A percentile compares a stretch with the other conserved stretches of the same genome.
Conservation (phyloP, 2,113 vertebrate species). For the Oryzias woworae region DNA sequence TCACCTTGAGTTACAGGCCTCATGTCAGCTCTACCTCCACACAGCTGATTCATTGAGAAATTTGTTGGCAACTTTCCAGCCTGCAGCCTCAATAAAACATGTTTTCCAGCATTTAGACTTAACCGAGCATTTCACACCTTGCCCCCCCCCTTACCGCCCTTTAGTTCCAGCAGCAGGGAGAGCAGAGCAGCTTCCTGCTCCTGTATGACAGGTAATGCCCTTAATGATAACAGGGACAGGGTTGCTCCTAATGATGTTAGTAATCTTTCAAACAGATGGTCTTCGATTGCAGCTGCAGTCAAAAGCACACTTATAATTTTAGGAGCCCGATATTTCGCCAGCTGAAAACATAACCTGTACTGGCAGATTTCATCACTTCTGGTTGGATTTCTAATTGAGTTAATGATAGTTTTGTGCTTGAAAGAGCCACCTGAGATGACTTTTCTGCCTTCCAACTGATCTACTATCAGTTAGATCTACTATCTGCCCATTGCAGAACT, state of each 20-base stretch:
- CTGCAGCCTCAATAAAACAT: neutral
- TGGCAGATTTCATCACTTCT: constrained; percentile 2
- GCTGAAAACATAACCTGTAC: neutral
- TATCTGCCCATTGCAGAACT: neutral
- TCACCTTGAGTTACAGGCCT: constrained; percentile 4
- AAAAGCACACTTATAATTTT: constrained; percentile 7
- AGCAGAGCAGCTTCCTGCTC: neutral
- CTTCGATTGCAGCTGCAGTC: neutral
- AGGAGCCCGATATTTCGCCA: neutral
- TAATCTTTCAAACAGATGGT: constrained; percentile 23
- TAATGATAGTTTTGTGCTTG: constrained; percentile 17
- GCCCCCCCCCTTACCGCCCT: neutral
- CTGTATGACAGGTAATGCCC: constrained; percentile 1
- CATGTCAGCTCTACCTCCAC: constrained; percentile 8
- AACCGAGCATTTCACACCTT: neutral
- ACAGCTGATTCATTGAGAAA: constrained; percentile 10
- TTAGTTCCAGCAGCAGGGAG: neutral
- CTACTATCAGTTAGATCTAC: neutral
- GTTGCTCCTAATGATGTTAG: constrained; percentile 6
- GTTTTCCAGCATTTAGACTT: constrained; percentile 1
- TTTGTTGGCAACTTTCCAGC: neutral
- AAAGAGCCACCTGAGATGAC: neutral
- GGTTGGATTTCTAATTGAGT: constrained; percentile 1
- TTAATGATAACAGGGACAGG: constrained; percentile 4
- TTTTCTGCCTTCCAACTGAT: neutral